Evolutionary conservation across 2,797 vertebrate genomes (phyloP).

Genomic region (Mergus octosetaceus): DNA sequence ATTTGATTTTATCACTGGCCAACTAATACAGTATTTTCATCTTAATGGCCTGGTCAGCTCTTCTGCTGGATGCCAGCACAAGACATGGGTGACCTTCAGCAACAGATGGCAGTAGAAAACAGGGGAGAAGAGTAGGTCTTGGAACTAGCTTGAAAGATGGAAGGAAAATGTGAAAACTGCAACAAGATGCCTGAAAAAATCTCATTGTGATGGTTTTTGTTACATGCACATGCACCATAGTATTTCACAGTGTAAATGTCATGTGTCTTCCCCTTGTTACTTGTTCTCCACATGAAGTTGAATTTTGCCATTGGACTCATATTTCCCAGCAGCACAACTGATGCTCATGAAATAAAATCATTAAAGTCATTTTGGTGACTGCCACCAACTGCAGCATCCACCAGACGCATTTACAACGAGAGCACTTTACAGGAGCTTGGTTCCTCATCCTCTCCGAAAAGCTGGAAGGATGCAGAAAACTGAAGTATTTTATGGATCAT

Average conservation of each 20-base stretch:
- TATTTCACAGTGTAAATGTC: conserved; percentile 26
- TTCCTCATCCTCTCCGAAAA: neutral
- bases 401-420: conserved; percentile 33
- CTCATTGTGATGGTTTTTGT: neutral
- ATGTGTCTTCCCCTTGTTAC: neutral
- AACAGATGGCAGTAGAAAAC: neutral
- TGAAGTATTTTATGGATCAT: neutral
- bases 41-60: neutral
- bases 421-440: conserved; percentile 33
- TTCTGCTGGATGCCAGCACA: neutral
- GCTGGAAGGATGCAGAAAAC: neutral
- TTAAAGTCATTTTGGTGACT: neutral
- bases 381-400: conserved; percentile 27
- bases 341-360: neutral
- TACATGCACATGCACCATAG: conserved; percentile 33
- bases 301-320: neutral
- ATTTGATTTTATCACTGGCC: neutral
- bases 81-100: neutral
- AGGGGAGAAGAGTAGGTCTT: neutral
- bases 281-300: neutral
- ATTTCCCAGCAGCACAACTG: neutral
- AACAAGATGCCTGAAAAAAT: conserved; percentile 16
- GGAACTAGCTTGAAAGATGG: neutral
- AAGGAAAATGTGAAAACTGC: neutral
- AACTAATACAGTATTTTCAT: neutral